Evolutionary conservation across 2,888 invertebrate genomes (phyloP), one percentile per base, ranked within the genome.

Genomic region (Physocephala rufipes): DNA sequence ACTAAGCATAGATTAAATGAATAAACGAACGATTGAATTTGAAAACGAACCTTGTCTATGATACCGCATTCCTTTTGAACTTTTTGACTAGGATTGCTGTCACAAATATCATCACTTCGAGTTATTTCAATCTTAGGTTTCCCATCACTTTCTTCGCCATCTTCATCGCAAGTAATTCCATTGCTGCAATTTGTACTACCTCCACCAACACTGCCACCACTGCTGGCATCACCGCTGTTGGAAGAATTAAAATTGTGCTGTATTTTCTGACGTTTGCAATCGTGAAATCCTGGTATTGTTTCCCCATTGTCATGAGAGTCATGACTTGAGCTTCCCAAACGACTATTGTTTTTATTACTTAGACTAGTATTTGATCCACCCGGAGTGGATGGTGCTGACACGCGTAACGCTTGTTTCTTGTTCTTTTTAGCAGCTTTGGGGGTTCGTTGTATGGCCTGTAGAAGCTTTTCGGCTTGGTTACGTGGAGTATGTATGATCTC

Each of bases 391-490:
- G 71, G 68, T 64, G 70, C 66, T 47, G 49, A 51, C 69, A 67
- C 65, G 65, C 73, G 74, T 36, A 67, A 66, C 26, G 64, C 36
- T 24, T 73, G 59, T 51, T 72, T 73, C 70, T 79, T 79, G 47
- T 82, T 79, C 84, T 82, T 82, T 62, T 83, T 83, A 71, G 81
- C 81, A 65, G 86, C 85, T 75, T 84, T 85, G 75, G 86, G 87
- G 68, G 88, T 87, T 43, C 89, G 84, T 78, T 89, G 85, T 74
- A 90, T 89, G 68, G 90, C 89, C 74, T 89, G 88, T 69, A 90
- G 79, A 72, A 89, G 77, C 67, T 88, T 82, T 77, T 89, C 89
- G 19, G 88, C 89, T 76, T 88, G 88, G 79, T 87, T 88, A 49
- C 84, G 79, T 43, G 85, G 84, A 55, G 81, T 80, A 71, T 80